Evolutionary conservation across 2,113 vertebrate genomes (phyloP).

Genomic region (Austrofundulus limnaeus): DNA sequence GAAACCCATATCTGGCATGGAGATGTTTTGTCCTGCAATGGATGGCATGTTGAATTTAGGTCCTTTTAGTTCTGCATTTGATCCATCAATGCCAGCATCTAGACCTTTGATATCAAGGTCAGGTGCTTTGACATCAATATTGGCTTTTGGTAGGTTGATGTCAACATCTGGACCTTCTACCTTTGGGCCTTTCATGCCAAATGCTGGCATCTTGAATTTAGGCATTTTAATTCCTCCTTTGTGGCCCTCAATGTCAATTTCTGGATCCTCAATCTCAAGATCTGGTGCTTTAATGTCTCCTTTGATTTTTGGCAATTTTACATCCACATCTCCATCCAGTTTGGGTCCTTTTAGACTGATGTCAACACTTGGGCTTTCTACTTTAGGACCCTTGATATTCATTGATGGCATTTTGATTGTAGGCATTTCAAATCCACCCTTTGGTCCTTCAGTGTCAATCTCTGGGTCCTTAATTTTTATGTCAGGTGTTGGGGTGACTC

Average conservation of each 20-base stretch:
- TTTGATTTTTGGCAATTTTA: conserved; percentile 8
- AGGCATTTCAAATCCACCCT: conserved; percentile 15
- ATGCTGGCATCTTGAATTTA: conserved; percentile 56
- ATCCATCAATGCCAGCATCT: not conserved
- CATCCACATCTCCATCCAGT: conserved; percentile 1
- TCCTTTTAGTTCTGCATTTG: not conserved
- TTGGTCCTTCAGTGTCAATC: not conserved
- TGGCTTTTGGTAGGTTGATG: not conserved
- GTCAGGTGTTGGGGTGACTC: conserved; percentile 6
- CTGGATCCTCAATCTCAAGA: conserved; percentile 5
- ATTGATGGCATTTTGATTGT: conserved; percentile 10
- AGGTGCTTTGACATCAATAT: conserved; percentile 1
- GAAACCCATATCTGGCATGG: conserved; percentile 33
- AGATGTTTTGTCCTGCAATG: conserved; percentile 13
- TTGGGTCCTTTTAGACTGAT: conserved; percentile 38
- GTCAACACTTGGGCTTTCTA: conserved; percentile 16
- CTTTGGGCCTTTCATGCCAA: not conserved
- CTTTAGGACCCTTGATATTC: conserved; percentile 10
- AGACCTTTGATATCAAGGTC: not conserved
- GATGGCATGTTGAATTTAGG: conserved; percentile 23
- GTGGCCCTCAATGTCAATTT: conserved; percentile 19
- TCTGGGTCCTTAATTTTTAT: conserved; percentile 16
- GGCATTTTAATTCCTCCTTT: conserved; percentile 55
- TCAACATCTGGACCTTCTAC: conserved; percentile 2
- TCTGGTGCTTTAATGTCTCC: conserved; percentile 36